These are phyloP conservation scores for Sarcophaga rosellei DNA, from an alignment of 2,888 invertebrate species.

Conservation along the genomic window DNA sequence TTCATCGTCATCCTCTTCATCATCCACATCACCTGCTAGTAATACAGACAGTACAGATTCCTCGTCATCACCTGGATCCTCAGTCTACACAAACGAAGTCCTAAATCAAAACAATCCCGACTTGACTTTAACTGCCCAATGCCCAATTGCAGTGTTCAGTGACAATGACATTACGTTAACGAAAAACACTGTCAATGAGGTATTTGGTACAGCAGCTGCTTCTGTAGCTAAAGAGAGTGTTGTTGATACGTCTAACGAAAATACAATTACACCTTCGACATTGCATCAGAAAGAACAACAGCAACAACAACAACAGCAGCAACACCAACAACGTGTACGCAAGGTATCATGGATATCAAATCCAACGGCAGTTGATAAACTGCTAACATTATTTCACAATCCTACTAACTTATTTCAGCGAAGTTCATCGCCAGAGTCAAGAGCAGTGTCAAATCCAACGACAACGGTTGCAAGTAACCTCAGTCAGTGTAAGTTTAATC, in stretches of 20 bases:
- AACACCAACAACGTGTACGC: slow-evolving; percentile 81
- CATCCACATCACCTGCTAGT: slow-evolving; percentile 67
- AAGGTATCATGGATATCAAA: slow-evolving; percentile 85
- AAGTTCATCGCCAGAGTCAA: slow-evolving; percentile 77
- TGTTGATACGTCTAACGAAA: slow-evolving; percentile 39
- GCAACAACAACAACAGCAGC: slow-evolving; percentile 13
- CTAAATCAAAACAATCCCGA: slow-evolving; percentile 33
- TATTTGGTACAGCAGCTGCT: slow-evolving; percentile 52
- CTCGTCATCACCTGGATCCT: slow-evolving; percentile 40
- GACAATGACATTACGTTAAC: slow-evolving; percentile 78
- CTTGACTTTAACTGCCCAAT: slow-evolving; percentile 61
- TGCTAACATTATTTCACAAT: slow-evolving; percentile 86
- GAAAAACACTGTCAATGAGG: slow-evolving; percentile 73
- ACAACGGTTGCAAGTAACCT: slow-evolving; percentile 65
- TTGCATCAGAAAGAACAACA: slow-evolving; percentile 27
- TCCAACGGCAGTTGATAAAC: slow-evolving; percentile 85
- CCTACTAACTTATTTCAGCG: slow-evolving; percentile 85
- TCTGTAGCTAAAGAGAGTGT: slow-evolving; percentile 34
- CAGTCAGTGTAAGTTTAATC: slow-evolving; percentile 59
- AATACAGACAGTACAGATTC: slow-evolving; percentile 46
- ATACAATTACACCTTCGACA: slow-evolving; percentile 15
- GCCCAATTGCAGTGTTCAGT: slow-evolving; percentile 76
- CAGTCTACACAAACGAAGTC: slow-evolving; percentile 51
- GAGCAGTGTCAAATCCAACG: slow-evolving; percentile 66
- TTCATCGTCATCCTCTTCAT: slow-evolving; percentile 69